Base-by-base conservation (phyloP, 2,797 vertebrate genomes). In the Semotilus atromaculatus region DNA sequence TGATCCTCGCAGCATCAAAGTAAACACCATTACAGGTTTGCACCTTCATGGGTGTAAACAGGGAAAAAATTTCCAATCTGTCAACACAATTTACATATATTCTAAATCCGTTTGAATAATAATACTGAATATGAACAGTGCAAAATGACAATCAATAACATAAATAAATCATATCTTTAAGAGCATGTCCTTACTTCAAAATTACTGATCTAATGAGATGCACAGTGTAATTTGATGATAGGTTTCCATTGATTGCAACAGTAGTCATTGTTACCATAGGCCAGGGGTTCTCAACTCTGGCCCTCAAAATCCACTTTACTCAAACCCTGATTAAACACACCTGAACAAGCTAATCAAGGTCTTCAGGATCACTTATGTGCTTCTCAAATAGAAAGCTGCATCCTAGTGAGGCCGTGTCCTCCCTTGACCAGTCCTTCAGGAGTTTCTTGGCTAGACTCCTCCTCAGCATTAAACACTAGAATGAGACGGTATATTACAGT, bases 1-100 rank as follows among this genome's bases (percentile, higher is more conserved):
- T 51, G 94, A 95, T 90, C 95, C 96, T 16, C 93, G 92, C 45
- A 89, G 92, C 77, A 94, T 96, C 88, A 96, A 94, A 94, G 96
- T 96, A 81, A 80, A n/a, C 1, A 71, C 7, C n/a, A n/a, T n/a
- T n/a, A n/a, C n/a, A n/a, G n/a, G n/a, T n/a, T n/a, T n/a, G n/a
- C n/a, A n/a, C n/a, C n/a, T n/a, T n/a, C n/a, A n/a, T n/a, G n/a
- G n/a, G n/a, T n/a, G n/a, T n/a, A n/a, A n/a, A n/a, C n/a, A n/a
- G n/a, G n/a, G n/a, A n/a, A n/a, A n/a, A n/a, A n/a, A n/a, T n/a
- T n/a, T n/a, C n/a, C n/a, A n/a, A n/a, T n/a, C n/a, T n/a, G n/a
- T n/a, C n/a, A n/a, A n/a, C n/a, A n/a, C n/a, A n/a, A n/a, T n/a
- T n/a, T n/a, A n/a, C n/a, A n/a, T n/a, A n/a, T n/a, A n/a, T n/a